A percentile compares a stretch with the other conserved stretches of the same genome.
Conservation (phyloP, 2,113 vertebrate genomes). For the Brienomyrus longianalis region DNA sequence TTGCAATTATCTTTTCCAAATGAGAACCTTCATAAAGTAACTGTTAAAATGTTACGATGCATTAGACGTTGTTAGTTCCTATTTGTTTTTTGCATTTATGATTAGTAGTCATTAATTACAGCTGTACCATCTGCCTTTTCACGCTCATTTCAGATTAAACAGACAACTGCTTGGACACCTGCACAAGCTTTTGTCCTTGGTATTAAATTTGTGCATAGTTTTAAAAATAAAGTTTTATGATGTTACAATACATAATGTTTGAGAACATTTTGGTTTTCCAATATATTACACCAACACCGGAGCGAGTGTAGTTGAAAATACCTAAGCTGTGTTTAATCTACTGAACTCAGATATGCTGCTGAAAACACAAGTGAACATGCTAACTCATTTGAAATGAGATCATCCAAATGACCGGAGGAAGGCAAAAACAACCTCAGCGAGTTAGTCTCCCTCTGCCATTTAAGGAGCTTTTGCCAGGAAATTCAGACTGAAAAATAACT, state of each 20-base stretch:
- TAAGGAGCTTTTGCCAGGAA: too few species aligned
- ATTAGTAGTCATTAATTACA: too few species aligned
- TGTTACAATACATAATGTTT: not conserved
- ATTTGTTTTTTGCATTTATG: not conserved
- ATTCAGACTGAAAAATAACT: too few species aligned
- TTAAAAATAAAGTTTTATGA: not conserved
- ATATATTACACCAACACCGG: not conserved
- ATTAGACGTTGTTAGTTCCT: not conserved
- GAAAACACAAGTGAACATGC: not conserved
- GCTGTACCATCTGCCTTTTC: too few species aligned
- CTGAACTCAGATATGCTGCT: not conserved
- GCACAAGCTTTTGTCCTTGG: too few species aligned
- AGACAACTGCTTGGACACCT: too few species aligned
- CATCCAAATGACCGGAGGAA: not conserved
- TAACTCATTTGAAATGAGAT: not conserved
- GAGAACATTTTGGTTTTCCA: not conserved
- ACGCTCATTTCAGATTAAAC: too few species aligned
- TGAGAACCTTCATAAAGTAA: not conserved
- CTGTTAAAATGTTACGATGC: not conserved
- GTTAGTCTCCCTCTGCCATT: too few species aligned
- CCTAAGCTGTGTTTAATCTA: not conserved
- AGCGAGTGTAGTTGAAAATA: not conserved
- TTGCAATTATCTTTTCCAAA: not conserved
- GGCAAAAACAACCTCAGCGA: not conserved
- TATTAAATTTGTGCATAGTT: too few species aligned